Conservation (phyloP, 2,797 vertebrate genomes). For the Carapus acus region DNA sequence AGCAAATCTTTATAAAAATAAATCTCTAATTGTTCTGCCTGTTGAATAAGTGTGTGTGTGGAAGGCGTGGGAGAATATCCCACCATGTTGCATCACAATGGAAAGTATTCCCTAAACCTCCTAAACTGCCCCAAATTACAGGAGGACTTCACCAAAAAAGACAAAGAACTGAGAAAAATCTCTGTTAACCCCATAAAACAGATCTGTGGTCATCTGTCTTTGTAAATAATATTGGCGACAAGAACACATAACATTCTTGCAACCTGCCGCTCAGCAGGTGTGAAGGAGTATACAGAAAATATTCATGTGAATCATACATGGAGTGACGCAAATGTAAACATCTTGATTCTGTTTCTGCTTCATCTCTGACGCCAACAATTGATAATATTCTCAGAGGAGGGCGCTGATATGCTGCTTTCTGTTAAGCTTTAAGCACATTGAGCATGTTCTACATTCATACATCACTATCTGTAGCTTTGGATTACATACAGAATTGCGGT, state of each 20-base stretch:
- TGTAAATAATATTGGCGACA: neutral
- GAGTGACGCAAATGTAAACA: neutral
- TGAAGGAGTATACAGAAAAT: slow-evolving; percentile 5
- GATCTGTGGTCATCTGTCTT: too few relatives aligned
- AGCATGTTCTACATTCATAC: too few relatives aligned
- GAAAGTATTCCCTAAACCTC: too few relatives aligned
- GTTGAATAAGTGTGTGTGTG: slow-evolving; percentile 18
- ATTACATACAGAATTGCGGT: too few relatives aligned
- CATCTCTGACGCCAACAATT: too few relatives aligned
- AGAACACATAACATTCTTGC: neutral
- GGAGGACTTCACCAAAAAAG: slow-evolving; percentile 7
- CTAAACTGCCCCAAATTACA: too few relatives aligned
- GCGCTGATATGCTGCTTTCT: too few relatives aligned
- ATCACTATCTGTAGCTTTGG: too few relatives aligned
- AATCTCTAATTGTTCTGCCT: slow-evolving; percentile 23
- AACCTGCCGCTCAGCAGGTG: slow-evolving; percentile 8
- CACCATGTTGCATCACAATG: slow-evolving; percentile 16
- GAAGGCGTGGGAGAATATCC: slow-evolving; percentile 32
- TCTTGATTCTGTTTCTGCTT: slow-evolving; percentile 9
- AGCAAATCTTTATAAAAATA: slow-evolving; percentile 52
- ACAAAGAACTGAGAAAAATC: slow-evolving; percentile 11
- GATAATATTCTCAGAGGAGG: too few relatives aligned
- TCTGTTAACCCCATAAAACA: slow-evolving; percentile 5
- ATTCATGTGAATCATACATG: slow-evolving; percentile 4
- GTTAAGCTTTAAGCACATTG: too few relatives aligned